These are phyloP conservation scores for Mustelus asterias DNA, from an alignment of 2,113 vertebrate species.

Conservation along the genomic window DNA sequence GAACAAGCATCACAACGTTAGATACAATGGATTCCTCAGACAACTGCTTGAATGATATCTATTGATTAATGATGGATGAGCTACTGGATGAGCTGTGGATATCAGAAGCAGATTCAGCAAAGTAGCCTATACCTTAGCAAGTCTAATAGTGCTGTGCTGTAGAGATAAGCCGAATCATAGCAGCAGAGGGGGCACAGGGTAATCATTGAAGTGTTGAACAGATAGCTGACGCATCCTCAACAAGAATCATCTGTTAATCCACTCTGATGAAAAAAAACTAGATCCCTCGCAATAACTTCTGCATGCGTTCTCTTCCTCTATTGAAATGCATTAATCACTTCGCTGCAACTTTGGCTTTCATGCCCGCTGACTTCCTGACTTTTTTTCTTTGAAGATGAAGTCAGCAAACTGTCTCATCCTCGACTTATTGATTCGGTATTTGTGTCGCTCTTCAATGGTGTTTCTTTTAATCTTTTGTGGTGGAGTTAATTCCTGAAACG, in stretches of 20 bases:
- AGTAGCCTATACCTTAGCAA: background rate
- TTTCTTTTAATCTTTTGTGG: background rate
- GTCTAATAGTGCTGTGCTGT: background rate
- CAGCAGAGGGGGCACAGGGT: background rate
- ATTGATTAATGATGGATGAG: background rate
- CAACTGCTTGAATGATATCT: background rate
- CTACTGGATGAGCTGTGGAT: background rate
- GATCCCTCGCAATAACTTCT: background rate
- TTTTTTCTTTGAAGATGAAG: background rate
- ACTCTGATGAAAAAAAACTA: background rate
- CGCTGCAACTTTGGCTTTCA: background rate
- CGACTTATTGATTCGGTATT: background rate
- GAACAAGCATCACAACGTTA: background rate
- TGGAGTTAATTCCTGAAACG: background rate
- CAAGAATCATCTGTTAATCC: background rate
- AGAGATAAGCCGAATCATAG: background rate
- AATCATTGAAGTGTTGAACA: background rate
- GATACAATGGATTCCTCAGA: background rate
- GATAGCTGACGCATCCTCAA: background rate
- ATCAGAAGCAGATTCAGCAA: background rate
- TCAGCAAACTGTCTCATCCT: background rate
- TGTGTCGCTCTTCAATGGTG: background rate
- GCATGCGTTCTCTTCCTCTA: background rate
- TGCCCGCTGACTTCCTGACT: background rate
- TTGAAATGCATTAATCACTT: background rate